Evolutionary conservation across 2,888 invertebrate species (phyloP).

Genomic region (Drosophila seclusa): DNA sequence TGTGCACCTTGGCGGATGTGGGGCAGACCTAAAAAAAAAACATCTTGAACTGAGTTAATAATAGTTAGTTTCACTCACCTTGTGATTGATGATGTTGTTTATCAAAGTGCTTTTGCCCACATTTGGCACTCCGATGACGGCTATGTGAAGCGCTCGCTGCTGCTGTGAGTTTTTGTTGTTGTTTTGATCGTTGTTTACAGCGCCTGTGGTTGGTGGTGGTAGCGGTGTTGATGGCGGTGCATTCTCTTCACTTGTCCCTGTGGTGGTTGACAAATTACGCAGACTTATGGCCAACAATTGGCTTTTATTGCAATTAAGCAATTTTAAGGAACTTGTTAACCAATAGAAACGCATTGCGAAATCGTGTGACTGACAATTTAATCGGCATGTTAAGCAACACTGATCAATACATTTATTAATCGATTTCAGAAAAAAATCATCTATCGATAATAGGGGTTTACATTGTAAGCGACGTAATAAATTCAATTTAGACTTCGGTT

Average conservation of each 20-base stretch:
- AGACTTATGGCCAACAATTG: conserved; percentile 10
- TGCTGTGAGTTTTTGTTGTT: conserved; percentile 19
- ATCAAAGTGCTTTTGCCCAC: conserved; percentile 98
- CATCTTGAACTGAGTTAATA: background rate
- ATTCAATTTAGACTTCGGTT: conserved; percentile 8
- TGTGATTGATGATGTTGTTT: conserved; percentile 92
- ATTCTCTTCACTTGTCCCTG: conserved; percentile 28
- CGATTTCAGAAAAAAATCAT: background rate
- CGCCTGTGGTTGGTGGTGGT: background rate
- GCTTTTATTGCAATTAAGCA: conserved; percentile 52
- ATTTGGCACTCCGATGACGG: conserved; percentile 97
- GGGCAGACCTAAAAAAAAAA: conserved; percentile 91
- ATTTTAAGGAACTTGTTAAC: conserved; percentile 45
- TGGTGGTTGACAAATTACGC: conserved; percentile 45
- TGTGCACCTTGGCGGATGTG: conserved; percentile 96
- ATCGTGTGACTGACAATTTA: conserved; percentile 34
- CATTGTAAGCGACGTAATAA: background rate
- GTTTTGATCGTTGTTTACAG: conserved; percentile 2
- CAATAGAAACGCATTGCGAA: conserved; percentile 42
- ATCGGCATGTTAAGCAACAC: conserved; percentile 1
- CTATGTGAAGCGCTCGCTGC: conserved; percentile 86
- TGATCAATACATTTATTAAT: background rate
- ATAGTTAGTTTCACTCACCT: conserved; percentile 86
- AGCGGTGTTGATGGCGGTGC: conserved; percentile 3
- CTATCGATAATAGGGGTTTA: conserved; percentile 4